Evolutionary conservation across 2,113 vertebrate species (phyloP).

Genomic region (Tonatia bakeri): DNA sequence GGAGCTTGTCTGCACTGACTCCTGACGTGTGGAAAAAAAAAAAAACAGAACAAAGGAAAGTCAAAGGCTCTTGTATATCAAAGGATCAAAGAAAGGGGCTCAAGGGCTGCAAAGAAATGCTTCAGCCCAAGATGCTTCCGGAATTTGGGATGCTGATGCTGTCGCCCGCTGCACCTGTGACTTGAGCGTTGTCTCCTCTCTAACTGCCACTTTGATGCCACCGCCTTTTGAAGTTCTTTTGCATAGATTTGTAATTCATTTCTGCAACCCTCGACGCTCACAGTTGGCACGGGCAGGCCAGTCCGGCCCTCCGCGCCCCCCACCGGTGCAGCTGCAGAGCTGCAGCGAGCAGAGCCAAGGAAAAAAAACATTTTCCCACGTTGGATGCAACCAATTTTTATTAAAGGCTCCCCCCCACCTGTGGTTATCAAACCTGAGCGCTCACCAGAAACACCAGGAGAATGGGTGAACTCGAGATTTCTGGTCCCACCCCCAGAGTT

Average conservation of each 20-base stretch:
- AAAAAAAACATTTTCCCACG: accelerated
- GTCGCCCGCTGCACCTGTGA: background rate
- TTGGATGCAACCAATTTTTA: background rate
- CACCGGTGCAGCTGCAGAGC: background rate
- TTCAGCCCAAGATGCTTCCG: background rate
- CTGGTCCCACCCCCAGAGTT: background rate
- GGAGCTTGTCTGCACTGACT: background rate
- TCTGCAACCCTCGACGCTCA: background rate
- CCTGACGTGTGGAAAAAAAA: background rate
- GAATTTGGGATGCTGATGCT: background rate
- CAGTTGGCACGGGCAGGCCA: background rate
- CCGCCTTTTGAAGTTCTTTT: constrained; percentile 43
- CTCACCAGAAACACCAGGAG: background rate
- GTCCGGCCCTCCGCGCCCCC: constrained; percentile 15
- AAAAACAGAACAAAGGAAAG: constrained; percentile 34
- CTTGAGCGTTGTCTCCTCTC: background rate
- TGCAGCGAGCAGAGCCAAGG: background rate
- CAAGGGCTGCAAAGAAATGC: background rate
- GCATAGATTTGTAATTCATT: background rate
- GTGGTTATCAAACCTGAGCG: background rate
- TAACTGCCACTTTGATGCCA: constrained; percentile 26
- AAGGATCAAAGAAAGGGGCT: background rate
- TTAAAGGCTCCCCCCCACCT: background rate
- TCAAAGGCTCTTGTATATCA: background rate
- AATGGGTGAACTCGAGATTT: background rate